Evolutionary conservation across 2,797 vertebrate species (phyloP).

Genomic region (Paguma larvata): DNA sequence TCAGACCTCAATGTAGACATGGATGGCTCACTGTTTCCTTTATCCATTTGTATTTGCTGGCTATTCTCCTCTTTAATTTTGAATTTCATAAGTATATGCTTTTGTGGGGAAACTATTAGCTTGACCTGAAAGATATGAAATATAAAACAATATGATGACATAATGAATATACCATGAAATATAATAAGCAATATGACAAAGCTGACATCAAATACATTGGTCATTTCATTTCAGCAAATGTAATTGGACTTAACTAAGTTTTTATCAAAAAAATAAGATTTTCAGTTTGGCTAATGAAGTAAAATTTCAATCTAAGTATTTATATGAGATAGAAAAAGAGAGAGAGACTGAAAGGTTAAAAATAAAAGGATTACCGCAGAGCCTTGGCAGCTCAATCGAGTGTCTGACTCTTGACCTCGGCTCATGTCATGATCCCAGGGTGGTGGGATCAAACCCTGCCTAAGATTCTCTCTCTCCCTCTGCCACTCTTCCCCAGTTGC

Average conservation of each 20-base stretch:
- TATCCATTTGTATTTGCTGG: not conserved
- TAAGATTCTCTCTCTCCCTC: no score
- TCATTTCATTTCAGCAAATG: not conserved
- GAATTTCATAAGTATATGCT: not conserved
- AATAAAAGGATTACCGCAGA: not conserved
- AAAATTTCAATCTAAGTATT: not conserved
- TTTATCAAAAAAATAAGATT: not conserved
- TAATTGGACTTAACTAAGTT: not conserved
- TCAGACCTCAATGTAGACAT: not conserved
- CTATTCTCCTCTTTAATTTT: not conserved
- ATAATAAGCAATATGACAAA: not conserved
- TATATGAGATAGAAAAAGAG: not conserved
- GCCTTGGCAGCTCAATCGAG: no score
- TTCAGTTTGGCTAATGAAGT: not conserved
- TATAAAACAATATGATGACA: not conserved
- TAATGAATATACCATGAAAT: not conserved
- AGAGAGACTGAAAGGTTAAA: not conserved
- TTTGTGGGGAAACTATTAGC: not conserved
- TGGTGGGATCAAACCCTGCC: no score
- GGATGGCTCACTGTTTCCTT: not conserved
- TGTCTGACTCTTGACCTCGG: no score
- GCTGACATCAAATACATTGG: not conserved
- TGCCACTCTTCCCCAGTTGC: no score
- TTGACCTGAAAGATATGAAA: not conserved
- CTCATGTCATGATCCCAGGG: no score